A percentile compares a stretch with the other conserved stretches of the same genome.
These are phyloP conservation scores for Lates japonicus DNA, from an alignment of 2,797 vertebrate genomes.

Conservation along the genomic window DNA sequence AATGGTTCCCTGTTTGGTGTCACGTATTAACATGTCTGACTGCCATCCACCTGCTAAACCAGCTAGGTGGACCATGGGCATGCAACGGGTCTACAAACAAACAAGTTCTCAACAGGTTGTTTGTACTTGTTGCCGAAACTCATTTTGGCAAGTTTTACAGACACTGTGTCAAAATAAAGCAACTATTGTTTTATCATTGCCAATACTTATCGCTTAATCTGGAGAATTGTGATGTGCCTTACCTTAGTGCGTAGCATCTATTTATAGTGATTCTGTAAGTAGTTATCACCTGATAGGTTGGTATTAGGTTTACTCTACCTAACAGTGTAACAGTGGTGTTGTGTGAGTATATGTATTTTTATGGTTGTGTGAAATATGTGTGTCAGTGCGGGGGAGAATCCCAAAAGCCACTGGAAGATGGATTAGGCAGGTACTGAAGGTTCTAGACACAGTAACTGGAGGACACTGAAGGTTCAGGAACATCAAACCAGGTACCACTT, in stretches of 20 bases:
- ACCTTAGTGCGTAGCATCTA: background rate
- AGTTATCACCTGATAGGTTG: background rate
- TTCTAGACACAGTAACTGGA: slow-evolving; percentile 41
- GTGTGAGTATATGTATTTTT: background rate
- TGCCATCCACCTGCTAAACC: slow-evolving; percentile 91
- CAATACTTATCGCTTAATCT: background rate
- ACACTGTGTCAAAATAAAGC: background rate
- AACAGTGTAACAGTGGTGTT: background rate
- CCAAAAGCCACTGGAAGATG: slow-evolving; percentile 71
- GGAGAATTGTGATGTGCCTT: background rate
- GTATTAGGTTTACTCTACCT: too few species aligned
- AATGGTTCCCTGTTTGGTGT: slow-evolving; percentile 94
- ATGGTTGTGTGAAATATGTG: background rate
- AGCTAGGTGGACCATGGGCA: slow-evolving; percentile 90
- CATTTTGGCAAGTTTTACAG: background rate
- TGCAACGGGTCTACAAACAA: slow-evolving; percentile 89
- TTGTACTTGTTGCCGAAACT: background rate
- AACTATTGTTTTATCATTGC: too few species aligned
- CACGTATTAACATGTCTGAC: slow-evolving; percentile 90
- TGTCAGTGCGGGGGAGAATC: slow-evolving; percentile 66
- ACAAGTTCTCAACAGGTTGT: slow-evolving; percentile 88
- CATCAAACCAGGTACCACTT: slow-evolving; percentile 56
- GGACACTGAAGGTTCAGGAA: background rate
- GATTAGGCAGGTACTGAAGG: slow-evolving; percentile 54
- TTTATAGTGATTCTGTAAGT: background rate